phyloP scores from a whole-genome alignment of 2,113 vertebrate species.

The Pleuronectes platessa region DNA sequence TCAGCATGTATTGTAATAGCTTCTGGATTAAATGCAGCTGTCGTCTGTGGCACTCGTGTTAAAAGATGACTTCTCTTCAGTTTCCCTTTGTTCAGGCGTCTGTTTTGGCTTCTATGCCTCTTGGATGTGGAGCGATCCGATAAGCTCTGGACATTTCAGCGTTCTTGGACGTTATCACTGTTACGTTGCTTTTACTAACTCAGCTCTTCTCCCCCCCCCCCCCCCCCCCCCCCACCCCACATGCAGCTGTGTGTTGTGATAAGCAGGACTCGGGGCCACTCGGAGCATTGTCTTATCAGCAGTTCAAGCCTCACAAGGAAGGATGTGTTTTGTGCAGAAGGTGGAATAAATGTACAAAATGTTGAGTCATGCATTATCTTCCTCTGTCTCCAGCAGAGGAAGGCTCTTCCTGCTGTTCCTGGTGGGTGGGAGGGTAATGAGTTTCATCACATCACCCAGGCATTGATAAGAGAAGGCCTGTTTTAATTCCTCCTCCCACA shows the following conservation, averaged over 20 bases:
- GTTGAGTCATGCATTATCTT: slow-evolving; percentile 54
- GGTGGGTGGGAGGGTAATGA: slow-evolving; percentile 11
- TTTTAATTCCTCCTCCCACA: slow-evolving; percentile 42
- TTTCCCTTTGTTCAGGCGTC: slow-evolving; percentile 1
- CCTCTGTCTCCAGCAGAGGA: slow-evolving; percentile 4
- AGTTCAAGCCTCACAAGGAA: slow-evolving; percentile 45
- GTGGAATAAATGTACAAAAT: slow-evolving; percentile 33
- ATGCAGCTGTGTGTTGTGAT: slow-evolving; percentile 67
- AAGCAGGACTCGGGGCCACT: slow-evolving; percentile 41
- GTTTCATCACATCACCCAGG: slow-evolving; percentile 4
- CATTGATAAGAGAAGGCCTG: slow-evolving; percentile 16
- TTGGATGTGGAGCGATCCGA: background rate
- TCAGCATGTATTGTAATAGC: too few relatives aligned
- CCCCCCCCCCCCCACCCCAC: background rate
- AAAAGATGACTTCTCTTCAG: background rate
- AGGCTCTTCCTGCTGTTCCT: background rate
- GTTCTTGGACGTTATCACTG: slow-evolving; percentile 40
- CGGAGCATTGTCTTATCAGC: slow-evolving; percentile 65
- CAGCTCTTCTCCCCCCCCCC: slow-evolving; percentile 18
- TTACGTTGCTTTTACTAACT: slow-evolving; percentile 36
- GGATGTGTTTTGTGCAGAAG: slow-evolving; percentile 47
- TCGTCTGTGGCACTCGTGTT: background rate
- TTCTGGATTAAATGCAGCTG: too few relatives aligned
- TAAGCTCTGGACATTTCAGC: background rate
- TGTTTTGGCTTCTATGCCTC: slow-evolving; percentile 1